Base-by-base conservation (phyloP, 2,113 vertebrate species). In the Leucopternis melanops region DNA sequence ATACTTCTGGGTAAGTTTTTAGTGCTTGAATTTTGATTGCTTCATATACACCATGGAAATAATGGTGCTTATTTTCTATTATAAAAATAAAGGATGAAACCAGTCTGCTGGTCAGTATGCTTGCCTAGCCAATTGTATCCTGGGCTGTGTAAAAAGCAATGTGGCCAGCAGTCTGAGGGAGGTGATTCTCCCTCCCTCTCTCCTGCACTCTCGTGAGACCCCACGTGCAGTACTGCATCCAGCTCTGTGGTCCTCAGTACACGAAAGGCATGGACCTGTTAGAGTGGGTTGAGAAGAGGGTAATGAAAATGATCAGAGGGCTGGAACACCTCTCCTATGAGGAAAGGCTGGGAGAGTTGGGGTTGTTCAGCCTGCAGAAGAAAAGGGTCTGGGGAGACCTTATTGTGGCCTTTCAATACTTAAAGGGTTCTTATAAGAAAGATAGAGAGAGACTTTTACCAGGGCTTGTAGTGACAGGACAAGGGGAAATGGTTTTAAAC, bases 121-220 rank as follows among this genome's bases (percentile, higher is more conserved):
- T 58, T 59, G n/a, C 29, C 29, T 40, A 59, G 13, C 8, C 36
- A 31, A 2, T 13, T 52, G 17, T 63, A 16, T n/a, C 27, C 29
- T 29, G 34, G 36, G 5, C 34, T 84, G 22, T 3, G 4, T 47
- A 42, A 70, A 74, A 49, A 34, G 42, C 34, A 50, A 9, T 2
- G 2, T 49, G 44, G 17, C 44, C 17, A 70, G n/a, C 27, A 69
- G 29, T 18, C 20, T 4, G 13, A 58, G 16, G 16, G 42, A 58
- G 27, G 27, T 19, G 16, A 34, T 81, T 69, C 21, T 44, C 25
- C 32, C 9, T 23, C 31, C 50, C 25, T 52, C 14, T 44, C 38
- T 54, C 16, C 15, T 62, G 22, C 2, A 2, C 47, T 63, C 36
- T 52, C 1, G 1, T 2, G 3, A 71, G 31, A 31, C 6, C 16